Percentiles rank a stretch among this genome's conserved stretches.
phyloP scores from a whole-genome alignment of 2,113 vertebrate species.

The Eptesicus fuscus region DNA sequence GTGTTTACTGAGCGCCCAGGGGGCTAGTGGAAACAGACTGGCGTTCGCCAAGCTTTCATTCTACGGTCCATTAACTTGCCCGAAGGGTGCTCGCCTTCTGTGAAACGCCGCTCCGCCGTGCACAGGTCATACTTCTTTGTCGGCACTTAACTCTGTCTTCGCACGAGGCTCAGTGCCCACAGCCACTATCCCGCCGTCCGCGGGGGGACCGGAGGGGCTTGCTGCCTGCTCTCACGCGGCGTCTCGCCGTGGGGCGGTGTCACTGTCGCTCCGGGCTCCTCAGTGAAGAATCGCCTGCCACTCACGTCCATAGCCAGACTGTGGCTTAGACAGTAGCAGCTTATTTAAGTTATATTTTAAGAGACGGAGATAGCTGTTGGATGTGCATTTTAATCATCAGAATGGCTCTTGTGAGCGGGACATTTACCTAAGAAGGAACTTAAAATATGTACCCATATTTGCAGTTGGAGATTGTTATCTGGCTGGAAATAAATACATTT shows the following conservation, averaged over 20 bases:
- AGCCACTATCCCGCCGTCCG: neutral
- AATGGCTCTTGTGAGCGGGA: slow-evolving; percentile 1
- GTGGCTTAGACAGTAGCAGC: neutral
- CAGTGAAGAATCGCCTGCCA: neutral
- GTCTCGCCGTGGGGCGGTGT: neutral
- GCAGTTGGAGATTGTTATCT: slow-evolving; percentile 52
- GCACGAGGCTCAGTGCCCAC: neutral
- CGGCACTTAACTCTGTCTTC: slow-evolving; percentile 69
- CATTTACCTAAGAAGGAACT: neutral
- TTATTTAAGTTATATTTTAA: slow-evolving; percentile 68
- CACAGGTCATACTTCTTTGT: slow-evolving; percentile 65
- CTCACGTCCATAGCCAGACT: neutral
- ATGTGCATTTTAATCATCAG: slow-evolving; percentile 40
- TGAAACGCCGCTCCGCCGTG: slow-evolving; percentile 75
- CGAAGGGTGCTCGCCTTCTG: slow-evolving; percentile 76
- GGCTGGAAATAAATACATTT: slow-evolving; percentile 70
- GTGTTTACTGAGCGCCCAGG: slow-evolving; percentile 54
- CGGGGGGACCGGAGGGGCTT: neutral
- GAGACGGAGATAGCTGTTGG: slow-evolving; percentile 35
- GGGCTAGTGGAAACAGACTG: neutral
- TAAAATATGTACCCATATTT: slow-evolving; percentile 23
- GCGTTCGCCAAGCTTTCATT: neutral
- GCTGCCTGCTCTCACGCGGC: neutral
- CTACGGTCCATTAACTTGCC: slow-evolving; percentile 47
- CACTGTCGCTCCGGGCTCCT: neutral